phyloP scores from a whole-genome alignment of 2,888 invertebrate species.

The Philereme transversata region DNA sequence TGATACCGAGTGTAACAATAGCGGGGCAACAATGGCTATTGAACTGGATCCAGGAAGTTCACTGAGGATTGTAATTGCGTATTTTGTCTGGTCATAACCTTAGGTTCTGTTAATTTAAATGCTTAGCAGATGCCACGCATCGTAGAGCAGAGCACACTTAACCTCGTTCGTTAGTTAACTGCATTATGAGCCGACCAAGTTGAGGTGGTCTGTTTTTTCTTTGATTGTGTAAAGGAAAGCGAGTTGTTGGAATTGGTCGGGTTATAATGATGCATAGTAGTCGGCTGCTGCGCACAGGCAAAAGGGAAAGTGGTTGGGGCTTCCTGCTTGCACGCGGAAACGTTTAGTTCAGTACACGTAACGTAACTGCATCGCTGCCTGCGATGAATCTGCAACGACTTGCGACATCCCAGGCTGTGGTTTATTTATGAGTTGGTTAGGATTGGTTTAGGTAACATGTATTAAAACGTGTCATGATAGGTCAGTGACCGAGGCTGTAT shows the following conservation, averaged over 20 bases:
- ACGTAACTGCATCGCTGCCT: conserved; percentile 67
- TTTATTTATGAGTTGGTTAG: neutral
- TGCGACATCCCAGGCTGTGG: conserved; percentile 30
- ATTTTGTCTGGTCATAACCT: conserved; percentile 53
- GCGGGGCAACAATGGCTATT: conserved; percentile 45
- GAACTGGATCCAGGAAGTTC: conserved; percentile 45
- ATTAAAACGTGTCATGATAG: neutral
- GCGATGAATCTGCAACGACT: conserved; percentile 38
- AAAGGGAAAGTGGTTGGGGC: conserved; percentile 80
- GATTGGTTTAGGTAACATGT: neutral
- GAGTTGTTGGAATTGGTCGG: conserved; percentile 50
- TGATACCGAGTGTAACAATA: conserved; percentile 49
- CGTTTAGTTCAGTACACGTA: conserved; percentile 69
- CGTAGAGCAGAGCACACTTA: conserved; percentile 69
- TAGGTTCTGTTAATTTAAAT: conserved; percentile 62
- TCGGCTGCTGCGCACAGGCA: conserved; percentile 80
- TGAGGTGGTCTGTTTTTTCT: conserved; percentile 38
- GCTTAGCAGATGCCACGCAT: conserved; percentile 72
- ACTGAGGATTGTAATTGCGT: conserved; percentile 36
- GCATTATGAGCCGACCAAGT: conserved; percentile 65
- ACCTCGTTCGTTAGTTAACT: conserved; percentile 77
- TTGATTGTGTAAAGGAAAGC: conserved; percentile 27
- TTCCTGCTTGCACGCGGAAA: conserved; percentile 82
- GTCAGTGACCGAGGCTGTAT: too few species aligned
- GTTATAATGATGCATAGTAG: conserved; percentile 68